Evolutionary conservation across 2,797 vertebrate species (phyloP), one percentile per base, ranked within the genome.

Genomic region (Odontamblyopus rebecca): DNA sequence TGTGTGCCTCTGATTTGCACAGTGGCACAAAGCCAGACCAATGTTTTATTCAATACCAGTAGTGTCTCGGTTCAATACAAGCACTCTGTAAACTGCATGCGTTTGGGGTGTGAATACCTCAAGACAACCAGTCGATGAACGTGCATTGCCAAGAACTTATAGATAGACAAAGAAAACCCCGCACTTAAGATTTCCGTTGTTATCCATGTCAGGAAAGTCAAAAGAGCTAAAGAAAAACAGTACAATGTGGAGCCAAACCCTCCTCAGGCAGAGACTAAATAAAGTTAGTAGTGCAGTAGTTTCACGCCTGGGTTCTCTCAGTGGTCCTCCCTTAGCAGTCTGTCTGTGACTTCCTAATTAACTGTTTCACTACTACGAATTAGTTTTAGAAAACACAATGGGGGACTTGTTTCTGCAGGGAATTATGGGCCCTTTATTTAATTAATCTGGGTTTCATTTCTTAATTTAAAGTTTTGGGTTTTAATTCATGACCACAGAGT

Each of bases 281-380:
- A 53, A 72, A 76, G 69, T 53, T 61, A 70, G 59, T 5, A 66
- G 50, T 18, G 61, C 71, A 11, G 23, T 68, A 29, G 64, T 76
- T 85, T 81, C 64, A 76, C 79, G 73, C 77, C 74, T 63, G 26
- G 73, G 69, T 26, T 74, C 57, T 18, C 73, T 72, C 67, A 72
- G 26, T 41, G 56, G 65, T 12, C 73, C 76, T 32, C 3, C 48
- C 70, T 70, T 69, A 72, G 67, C 64, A n/a, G 60, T n/a, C 6
- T 61, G 60, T 61, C 30, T 61, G 60, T 61, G 60, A 61, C 60
- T 32, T 61, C 16, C 18, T 38, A 32, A 61, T 38, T 19, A 35
- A 61, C 30, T 61, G 7, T 61, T 61, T 19, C 30, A 61, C 12
- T 44, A 44, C 41, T 44, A 44, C 2, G 3, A 44, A 18, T 61